These are phyloP conservation scores for Latrodectus hesperus DNA, from an alignment of 2,888 invertebrate species.

Conservation along the genomic window DNA sequence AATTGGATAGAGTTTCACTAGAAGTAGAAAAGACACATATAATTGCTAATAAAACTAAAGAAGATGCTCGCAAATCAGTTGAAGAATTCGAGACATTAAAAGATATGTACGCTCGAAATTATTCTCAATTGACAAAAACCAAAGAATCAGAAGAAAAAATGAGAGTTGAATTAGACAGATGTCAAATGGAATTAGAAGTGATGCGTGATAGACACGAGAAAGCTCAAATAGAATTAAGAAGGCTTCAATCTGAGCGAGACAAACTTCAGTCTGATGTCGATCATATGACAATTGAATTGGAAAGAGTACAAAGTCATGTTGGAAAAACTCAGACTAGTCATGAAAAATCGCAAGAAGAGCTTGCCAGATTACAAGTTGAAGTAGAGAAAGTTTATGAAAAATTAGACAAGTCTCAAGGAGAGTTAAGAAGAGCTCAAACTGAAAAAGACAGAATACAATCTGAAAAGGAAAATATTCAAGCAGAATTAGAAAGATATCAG, in stretches of 20 bases:
- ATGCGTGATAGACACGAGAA: constrained; percentile 91
- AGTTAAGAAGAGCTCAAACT: constrained; percentile 79
- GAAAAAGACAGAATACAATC: constrained; percentile 83
- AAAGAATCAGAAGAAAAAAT: constrained; percentile 94
- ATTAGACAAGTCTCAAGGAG: constrained; percentile 85
- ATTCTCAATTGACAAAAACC: constrained; percentile 87
- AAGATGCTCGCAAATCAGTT: constrained; percentile 89
- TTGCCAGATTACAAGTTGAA: constrained; percentile 90
- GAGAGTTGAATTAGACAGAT: constrained; percentile 86
- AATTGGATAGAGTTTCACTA: constrained; percentile 88
- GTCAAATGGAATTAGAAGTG: constrained; percentile 88
- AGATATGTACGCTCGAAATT: constrained; percentile 91
- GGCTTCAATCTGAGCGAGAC: constrained; percentile 77
- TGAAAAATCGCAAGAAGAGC: constrained; percentile 92
- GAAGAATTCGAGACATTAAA: constrained; percentile 89
- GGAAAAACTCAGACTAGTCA: constrained; percentile 88
- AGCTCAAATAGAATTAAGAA: constrained; percentile 87
- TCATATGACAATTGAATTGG: constrained; percentile 81
- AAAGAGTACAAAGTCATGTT: constrained; percentile 89
- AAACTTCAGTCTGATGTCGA: constrained; percentile 73
- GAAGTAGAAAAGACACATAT: constrained; percentile 90
- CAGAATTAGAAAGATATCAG: constrained; percentile 85
- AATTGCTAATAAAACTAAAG: constrained; percentile 85
- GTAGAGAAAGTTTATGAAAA: constrained; percentile 93
- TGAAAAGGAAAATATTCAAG: constrained; percentile 85